Base-by-base conservation (phyloP, 2,888 invertebrate genomes). In the Spilosoma lubricipeda region DNA sequence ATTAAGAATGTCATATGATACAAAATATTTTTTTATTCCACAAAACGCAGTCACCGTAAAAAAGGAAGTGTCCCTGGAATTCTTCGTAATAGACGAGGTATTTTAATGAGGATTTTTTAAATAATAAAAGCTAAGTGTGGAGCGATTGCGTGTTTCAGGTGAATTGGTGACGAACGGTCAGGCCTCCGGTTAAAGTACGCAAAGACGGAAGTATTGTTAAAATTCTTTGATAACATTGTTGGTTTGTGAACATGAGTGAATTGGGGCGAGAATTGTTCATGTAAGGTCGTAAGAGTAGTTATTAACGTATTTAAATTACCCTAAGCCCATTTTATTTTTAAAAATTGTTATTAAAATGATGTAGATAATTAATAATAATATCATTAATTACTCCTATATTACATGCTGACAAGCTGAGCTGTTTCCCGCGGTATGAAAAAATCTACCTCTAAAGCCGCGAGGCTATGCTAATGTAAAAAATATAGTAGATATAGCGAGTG, bases 61-160 rank as follows among this genome's bases (percentile, higher is more conserved):
- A 90, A 91, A 80, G 77, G 82, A 87, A 87, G 86, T 82, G 82
- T 83, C 74, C 70, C 27, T 66, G 83, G 87, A 92, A 93, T 93
- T 90, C 88, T 84, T 87, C 84, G 92, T 93, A 92, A 93, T 92
- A 92, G 91, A 85, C 85, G 76, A 92, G 92, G 90, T 88, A 94
- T 94, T 94, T 95, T 95, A 94, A 95, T 92, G 93, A 94, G 91
- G 86, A 89, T 90, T 91, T 93, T 91, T 89, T 77, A 81, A 88
- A 88, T 87, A 87, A 85, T 80, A 84, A 86, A 89, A 87, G 89
- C 82, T 89, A 90, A 92, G 91, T 91, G 92, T 90, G 88, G 90
- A 89, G 87, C 85, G 80, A 83, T 86, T 73, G 88, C 87, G 84
- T 86, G 85, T 86, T 90, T 90, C 88, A 87, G 79, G 85, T 86